Evolutionary conservation across 2,113 vertebrate species (phyloP).

Genomic region (Malurus melanocephalus): DNA sequence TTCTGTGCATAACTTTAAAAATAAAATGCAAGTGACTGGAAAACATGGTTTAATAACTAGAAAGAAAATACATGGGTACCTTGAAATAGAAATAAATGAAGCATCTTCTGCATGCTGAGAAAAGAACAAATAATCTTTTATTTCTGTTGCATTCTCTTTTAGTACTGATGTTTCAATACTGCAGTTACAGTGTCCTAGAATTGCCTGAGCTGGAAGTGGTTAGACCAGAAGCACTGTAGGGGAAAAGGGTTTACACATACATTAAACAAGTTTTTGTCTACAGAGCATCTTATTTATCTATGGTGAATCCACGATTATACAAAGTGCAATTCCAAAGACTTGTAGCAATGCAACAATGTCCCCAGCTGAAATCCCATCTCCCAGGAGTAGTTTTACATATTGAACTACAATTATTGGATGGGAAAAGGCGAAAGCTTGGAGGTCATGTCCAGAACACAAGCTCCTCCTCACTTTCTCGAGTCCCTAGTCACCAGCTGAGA

Average conservation of each 20-base stretch:
- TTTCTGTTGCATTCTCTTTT: background rate
- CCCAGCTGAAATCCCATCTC: background rate
- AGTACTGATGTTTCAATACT: background rate
- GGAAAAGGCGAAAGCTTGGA: background rate
- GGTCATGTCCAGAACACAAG: background rate
- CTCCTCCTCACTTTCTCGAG: background rate
- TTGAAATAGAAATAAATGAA: constrained; percentile 53
- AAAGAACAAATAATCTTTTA: background rate
- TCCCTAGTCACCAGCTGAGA: background rate
- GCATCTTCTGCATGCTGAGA: constrained; percentile 10
- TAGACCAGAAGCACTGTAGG: background rate
- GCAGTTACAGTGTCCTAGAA: background rate
- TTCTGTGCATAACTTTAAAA: constrained; percentile 43
- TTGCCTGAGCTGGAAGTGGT: background rate
- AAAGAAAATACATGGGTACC: constrained; percentile 1
- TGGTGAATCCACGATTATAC: background rate
- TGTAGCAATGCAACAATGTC: background rate
- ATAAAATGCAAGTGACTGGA: constrained; percentile 46
- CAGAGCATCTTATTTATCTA: background rate
- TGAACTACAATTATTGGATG: background rate
- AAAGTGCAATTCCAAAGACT: background rate
- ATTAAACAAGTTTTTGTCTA: background rate
- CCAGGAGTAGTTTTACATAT: background rate
- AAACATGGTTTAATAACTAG: constrained; percentile 15
- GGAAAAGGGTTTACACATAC: background rate